phyloP scores from a whole-genome alignment of 2,113 vertebrate genomes.

The Lepus europaeus region DNA sequence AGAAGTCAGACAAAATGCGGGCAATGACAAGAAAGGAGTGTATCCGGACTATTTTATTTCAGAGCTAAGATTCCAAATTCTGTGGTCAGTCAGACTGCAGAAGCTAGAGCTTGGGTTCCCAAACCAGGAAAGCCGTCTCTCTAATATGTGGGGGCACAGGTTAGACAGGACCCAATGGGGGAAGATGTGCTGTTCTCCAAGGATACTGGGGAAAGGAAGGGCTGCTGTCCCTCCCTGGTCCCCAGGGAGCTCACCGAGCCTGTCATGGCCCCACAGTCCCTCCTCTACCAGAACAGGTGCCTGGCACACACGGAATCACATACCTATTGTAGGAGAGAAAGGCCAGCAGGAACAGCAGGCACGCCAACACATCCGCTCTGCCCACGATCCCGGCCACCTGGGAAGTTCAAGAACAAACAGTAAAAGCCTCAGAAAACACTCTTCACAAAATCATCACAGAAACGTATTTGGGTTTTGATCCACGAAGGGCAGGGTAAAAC shows the following conservation, averaged over 20 bases:
- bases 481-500: neutral
- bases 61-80: conserved; percentile 55
- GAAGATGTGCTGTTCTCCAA: too few species aligned
- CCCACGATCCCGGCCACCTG: conserved; percentile 99
- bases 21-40: neutral
- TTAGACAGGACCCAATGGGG: too few species aligned
- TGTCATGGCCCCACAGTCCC: neutral
- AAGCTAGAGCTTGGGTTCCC: neutral
- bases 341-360: conserved; percentile 95
- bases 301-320: neutral
- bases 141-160: neutral
- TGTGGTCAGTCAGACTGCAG: conserved; percentile 5
- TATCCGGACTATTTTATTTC: conserved; percentile 6
- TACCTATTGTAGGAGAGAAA: conserved; percentile 98
- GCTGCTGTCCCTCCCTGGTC: neutral
- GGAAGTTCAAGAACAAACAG: conserved; percentile 65
- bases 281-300: neutral
- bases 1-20: neutral
- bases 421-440: conserved; percentile 49
- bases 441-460: neutral
- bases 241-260: neutral
- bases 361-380: conserved; percentile 96
- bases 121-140: neutral
- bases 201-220: neutral
- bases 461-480: neutral